Base-by-base conservation (phyloP, 2,797 vertebrate genomes). In the Prunella strophiata region DNA sequence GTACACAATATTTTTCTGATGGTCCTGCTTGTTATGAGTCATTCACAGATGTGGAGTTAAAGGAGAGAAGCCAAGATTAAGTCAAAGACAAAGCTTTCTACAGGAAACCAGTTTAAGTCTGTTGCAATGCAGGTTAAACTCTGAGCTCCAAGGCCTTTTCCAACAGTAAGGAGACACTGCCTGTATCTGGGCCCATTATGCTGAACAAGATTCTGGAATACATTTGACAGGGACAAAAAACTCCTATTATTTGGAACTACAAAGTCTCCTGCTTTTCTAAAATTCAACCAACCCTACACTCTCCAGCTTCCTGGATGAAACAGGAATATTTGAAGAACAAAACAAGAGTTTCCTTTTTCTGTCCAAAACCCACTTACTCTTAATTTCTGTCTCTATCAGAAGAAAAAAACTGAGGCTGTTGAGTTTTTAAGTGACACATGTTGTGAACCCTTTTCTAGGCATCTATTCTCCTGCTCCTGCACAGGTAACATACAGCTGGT, bases 81-180 rank as follows among this genome's bases (percentile, higher is more conserved):
- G 94, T 87, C 91, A 91, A 97, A 97, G 95, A 96, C 95, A 97
- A 95, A 91, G 90, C 83, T 91, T 95, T 79, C 62, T 57, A 93
- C 83, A 96, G 95, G 96, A 96, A 97, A 95, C 77, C 77, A 87
- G 75, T 65, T 93, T 32, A 91, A 88, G 85, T 86, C 77, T 93
- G 80, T 34, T 91, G 94, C 91, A 94, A 73, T 10, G 77, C 77
- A 96, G 80, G 90, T 94, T 94, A 77, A 79, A 62, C 71, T 73
- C 59, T 51, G 55, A 94, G 88, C 67, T 82, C 34, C 34, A 72
- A 81, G 67, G 43, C 17, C 50, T 82, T 73, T 85, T 66, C 76
- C 47, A 92, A 14, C 13, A 71, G 38, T 23, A 73, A 81, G 18
- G 30, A 90, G 67, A 89, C 50, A 74, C 80, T 45, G 21, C 1